Conservation (phyloP, 2,888 invertebrate genomes). For the Microchrysa polita region DNA sequence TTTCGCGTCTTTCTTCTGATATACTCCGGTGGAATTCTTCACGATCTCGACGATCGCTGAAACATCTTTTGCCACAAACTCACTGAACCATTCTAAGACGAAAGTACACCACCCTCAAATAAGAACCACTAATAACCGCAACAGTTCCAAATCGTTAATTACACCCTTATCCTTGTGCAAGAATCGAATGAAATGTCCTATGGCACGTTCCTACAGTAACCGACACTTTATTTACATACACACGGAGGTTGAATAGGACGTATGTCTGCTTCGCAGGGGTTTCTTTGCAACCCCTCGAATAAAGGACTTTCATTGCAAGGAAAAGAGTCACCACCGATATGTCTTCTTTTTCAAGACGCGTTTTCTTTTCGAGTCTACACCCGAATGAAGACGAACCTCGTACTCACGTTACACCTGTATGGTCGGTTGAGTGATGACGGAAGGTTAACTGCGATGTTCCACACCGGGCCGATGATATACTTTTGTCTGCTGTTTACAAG, state of each 20-base stretch:
- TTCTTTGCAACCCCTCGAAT: background rate
- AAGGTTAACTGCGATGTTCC: background rate
- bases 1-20: background rate
- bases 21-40: background rate
- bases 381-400: background rate
- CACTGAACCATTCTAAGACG: background rate
- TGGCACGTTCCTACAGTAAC: constrained; percentile 7
- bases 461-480: background rate
- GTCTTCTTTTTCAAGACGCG: background rate
- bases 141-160: background rate
- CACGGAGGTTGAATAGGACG: too few relatives aligned
- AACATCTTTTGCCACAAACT: background rate
- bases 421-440: too few relatives aligned
- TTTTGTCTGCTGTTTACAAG: background rate
- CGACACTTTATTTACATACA: background rate
- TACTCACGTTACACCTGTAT: too few relatives aligned
- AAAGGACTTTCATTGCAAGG: background rate
- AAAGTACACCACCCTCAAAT: background rate
- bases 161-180: background rate
- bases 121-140: background rate
- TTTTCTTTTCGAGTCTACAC: background rate
- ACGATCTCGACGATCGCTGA: background rate
- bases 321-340: background rate
- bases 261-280: too few relatives aligned
- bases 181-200: background rate